Base-by-base conservation (phyloP, 2,113 vertebrate species). In the Clarias macrocephalus region DNA sequence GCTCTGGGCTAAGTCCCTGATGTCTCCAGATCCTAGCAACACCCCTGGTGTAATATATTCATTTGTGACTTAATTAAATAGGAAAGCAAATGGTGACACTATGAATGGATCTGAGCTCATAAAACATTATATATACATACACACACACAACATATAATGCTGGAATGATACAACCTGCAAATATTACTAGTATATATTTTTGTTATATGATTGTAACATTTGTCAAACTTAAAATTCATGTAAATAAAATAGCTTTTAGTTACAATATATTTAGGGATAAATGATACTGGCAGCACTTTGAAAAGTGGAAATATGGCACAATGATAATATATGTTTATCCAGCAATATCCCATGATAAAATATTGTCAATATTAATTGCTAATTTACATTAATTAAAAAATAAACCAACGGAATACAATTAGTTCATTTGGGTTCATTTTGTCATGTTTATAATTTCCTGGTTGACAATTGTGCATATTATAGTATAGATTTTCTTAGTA, bases 31-130 rank as follows among this genome's bases (percentile, higher is more conserved):
- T 52, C 42, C 8, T 76, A 77, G 48, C 13, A 77, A 77, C 6
- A 5, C 13, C 48, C 75, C 75, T 28, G 48, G 25, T 56, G 52
- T 16, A 15, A 56, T 56, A 18, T 77, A 77, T 28, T 56, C 1
- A 77, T 77, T 7, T 77, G 52, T 56, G 75, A 56, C 25, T 18
- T 77, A 77, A 77, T 56, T 77, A 56, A 54, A 56, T 77, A 77
- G 48, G 13, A 56, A 77, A n/a, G 13, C 25, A 54, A 77, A n/a
- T 52, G 4, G 48, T 25, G 21, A 2, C 73, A 73, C 4, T 2
- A 21, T 9, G 21, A 42, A 21, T 3, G 15, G 23, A 25, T 25
- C 5, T 52, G 7, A 42, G 10, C 8, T 48, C 19, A 3, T 1
- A 73, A 11, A 5, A 70, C 12, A 16, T 68, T 15, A 37, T 16